A percentile compares a stretch with the other conserved stretches of the same genome.
phyloP scores from a whole-genome alignment of 2,113 vertebrate genomes.

The Phyllostomus discolor region DNA sequence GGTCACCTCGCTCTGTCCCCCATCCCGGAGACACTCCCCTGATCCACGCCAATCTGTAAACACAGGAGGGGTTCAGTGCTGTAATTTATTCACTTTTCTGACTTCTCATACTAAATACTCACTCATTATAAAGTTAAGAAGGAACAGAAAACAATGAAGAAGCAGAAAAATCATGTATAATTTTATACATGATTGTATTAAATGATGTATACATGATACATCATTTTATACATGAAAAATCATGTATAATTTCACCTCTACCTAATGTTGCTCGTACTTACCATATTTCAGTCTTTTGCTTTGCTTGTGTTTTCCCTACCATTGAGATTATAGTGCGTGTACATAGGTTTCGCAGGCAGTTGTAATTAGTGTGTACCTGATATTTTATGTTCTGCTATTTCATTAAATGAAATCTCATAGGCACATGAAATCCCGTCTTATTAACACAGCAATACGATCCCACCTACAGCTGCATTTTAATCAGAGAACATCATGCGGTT shows the following conservation, averaged over 20 bases:
- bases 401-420: not conserved
- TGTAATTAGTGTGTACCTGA: not conserved
- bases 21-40: not conserved
- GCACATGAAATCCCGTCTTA: not conserved
- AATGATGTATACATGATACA: too few species aligned
- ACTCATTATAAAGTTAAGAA: not conserved
- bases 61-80: not conserved
- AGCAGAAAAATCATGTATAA: not conserved
- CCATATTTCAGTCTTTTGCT: not conserved
- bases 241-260: not conserved
- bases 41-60: not conserved
- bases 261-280: not conserved
- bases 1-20: not conserved
- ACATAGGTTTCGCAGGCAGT: not conserved
- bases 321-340: fast-evolving
- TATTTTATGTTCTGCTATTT: not conserved
- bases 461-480: not conserved
- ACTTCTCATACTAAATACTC: not conserved
- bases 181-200: too few species aligned
- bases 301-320: not conserved
- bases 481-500: not conserved
- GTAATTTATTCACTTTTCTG: not conserved
- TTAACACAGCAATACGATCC: not conserved
- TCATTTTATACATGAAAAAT: not conserved
- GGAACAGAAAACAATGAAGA: not conserved